A percentile compares a stretch with the other conserved stretches of the same genome.
Evolutionary conservation across 2,888 invertebrate species (phyloP).

Genomic region (Ennomos quercinarius): DNA sequence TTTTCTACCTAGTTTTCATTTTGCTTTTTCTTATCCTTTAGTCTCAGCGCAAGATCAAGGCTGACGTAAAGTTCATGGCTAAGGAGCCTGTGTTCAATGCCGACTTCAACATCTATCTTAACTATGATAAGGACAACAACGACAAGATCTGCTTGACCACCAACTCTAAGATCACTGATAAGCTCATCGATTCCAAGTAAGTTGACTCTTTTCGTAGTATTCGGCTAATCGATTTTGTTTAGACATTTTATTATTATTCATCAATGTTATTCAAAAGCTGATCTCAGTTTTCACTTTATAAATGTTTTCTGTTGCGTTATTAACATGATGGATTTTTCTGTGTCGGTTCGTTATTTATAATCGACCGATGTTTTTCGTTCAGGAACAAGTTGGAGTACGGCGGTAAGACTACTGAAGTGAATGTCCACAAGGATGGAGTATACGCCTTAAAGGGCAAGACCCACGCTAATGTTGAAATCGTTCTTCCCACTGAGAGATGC

Average conservation of each 20-base stretch:
- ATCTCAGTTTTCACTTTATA: too few species aligned
- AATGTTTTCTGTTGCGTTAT: too few species aligned
- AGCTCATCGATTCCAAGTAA: slow-evolving; percentile 87
- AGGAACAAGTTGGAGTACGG: slow-evolving; percentile 79
- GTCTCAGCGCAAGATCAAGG: slow-evolving; percentile 86
- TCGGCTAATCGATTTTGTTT: too few species aligned
- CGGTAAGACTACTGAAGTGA: slow-evolving; percentile 72
- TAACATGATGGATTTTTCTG: not conserved
- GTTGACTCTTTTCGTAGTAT: slow-evolving; percentile 41
- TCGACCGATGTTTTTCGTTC: slow-evolving; percentile 2
- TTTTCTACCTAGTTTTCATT: too few species aligned
- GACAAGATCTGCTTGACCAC: slow-evolving; percentile 89
- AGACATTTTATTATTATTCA: too few species aligned
- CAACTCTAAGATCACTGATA: slow-evolving; percentile 81
- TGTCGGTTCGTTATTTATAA: not conserved
- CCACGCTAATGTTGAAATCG: slow-evolving; percentile 65
- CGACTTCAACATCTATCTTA: slow-evolving; percentile 87
- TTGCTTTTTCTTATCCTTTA: slow-evolving; percentile 45
- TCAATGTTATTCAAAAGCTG: too few species aligned
- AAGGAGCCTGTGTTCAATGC: slow-evolving; percentile 86
- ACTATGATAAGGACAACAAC: slow-evolving; percentile 89
- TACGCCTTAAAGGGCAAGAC: slow-evolving; percentile 56
- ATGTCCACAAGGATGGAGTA: slow-evolving; percentile 59
- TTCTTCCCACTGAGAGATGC: slow-evolving; percentile 74
- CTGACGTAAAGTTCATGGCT: slow-evolving; percentile 86